Conservation (phyloP, 2,113 vertebrate genomes). For the Telmatochromis sp. region DNA sequence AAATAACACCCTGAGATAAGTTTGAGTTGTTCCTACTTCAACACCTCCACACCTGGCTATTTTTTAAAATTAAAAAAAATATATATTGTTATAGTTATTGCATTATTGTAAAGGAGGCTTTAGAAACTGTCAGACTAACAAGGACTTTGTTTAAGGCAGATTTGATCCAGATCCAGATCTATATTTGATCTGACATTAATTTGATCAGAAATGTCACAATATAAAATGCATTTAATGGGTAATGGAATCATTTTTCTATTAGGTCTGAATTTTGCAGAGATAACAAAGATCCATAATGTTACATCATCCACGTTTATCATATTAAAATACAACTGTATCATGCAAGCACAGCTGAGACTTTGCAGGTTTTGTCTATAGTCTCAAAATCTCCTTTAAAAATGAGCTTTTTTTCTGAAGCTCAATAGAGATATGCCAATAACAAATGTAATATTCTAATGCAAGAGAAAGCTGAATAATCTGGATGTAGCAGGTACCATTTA, state of each 20-base stretch:
- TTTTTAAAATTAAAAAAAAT: neutral
- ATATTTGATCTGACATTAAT: neutral
- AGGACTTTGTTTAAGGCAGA: neutral
- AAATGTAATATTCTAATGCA: neutral
- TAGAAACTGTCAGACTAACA: neutral
- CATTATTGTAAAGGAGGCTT: neutral
- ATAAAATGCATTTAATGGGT: neutral
- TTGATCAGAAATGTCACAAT: neutral
- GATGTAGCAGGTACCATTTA: neutral
- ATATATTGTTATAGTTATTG: neutral
- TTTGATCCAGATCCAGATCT: neutral
- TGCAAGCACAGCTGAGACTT: neutral
- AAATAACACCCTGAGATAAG: neutral
- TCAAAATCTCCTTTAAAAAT: neutral
- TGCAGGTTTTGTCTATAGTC: neutral
- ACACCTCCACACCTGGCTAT: neutral
- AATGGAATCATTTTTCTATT: neutral
- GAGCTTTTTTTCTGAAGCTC: neutral
- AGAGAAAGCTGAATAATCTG: neutral
- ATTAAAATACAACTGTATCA: accelerated
- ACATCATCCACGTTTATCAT: neutral
- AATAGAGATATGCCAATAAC: neutral
- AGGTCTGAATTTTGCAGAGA: neutral
- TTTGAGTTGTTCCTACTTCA: neutral
- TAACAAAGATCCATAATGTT: neutral